Evolutionary conservation across 2,797 vertebrate species (phyloP).

Genomic region (Nannoperca australis): DNA sequence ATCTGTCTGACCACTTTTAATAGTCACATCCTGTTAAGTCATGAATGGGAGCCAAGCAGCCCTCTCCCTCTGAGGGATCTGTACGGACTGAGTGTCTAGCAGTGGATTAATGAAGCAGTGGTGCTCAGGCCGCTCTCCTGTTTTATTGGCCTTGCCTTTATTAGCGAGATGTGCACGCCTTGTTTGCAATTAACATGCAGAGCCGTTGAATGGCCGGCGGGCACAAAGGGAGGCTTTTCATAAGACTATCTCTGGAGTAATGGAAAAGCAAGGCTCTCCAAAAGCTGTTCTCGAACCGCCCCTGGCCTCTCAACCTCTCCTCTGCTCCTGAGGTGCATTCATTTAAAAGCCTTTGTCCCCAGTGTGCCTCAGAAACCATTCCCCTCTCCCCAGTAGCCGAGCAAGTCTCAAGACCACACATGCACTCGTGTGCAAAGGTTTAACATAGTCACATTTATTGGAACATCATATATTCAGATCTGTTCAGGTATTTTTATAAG

Average conservation of each 20-base stretch:
- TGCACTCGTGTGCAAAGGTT: constrained; percentile 71
- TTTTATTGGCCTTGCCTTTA: constrained; percentile 84
- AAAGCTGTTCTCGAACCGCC: constrained; percentile 79
- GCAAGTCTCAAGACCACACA: constrained; percentile 78
- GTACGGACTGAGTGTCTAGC: constrained; percentile 66
- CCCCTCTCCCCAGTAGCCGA: constrained; percentile 65
- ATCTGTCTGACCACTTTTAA: constrained; percentile 78
- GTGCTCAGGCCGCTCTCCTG: constrained; percentile 76
- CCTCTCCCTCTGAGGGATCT: constrained; percentile 66
- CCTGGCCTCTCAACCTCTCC: constrained; percentile 82
- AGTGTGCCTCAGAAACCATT: constrained; percentile 75
- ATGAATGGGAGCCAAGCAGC: constrained; percentile 69
- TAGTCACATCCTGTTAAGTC: constrained; percentile 80
- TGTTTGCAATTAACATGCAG: constrained; percentile 87
- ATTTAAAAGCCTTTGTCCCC: constrained; percentile 86
- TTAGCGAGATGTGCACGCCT: constrained; percentile 83
- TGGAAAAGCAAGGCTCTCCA: constrained; percentile 84
- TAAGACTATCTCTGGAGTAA: constrained; percentile 83
- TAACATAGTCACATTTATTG: constrained; percentile 64
- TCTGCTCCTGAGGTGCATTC: constrained; percentile 83
- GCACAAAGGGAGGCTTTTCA: constrained; percentile 84
- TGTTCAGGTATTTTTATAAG: constrained; percentile 32
- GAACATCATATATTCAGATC: constrained; percentile 61
- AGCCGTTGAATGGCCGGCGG: constrained; percentile 80
- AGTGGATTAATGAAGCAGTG: constrained; percentile 82